A percentile compares a stretch with the other conserved stretches of the same genome.
These are phyloP conservation scores for Geotrupes spiniger DNA, from an alignment of 2,888 invertebrate species.

Conservation along the genomic window DNA sequence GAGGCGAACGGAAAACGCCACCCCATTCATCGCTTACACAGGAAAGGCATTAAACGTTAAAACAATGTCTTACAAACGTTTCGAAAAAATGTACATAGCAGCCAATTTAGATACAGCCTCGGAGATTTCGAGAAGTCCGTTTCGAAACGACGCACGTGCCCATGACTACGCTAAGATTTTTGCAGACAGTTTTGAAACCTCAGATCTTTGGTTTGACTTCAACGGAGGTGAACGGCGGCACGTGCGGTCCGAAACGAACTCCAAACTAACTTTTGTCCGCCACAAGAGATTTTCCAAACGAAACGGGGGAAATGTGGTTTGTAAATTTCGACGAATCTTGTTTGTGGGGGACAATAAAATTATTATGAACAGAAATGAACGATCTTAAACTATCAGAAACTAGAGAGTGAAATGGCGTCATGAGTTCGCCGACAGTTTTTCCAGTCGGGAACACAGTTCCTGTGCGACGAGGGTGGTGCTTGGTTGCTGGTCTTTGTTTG, in stretches of 20 bases:
- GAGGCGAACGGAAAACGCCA: background rate
- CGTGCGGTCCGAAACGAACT: background rate
- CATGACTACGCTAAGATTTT: no score
- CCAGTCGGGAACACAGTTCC: slow-evolving; percentile 55
- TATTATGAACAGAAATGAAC: background rate
- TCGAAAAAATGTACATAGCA: slow-evolving; percentile 14
- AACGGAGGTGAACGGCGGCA: no score
- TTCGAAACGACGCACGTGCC: no score
- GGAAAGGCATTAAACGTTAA: background rate
- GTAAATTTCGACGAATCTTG: background rate
- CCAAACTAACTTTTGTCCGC: background rate
- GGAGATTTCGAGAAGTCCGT: slow-evolving; percentile 14
- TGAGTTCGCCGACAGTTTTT: slow-evolving; percentile 55
- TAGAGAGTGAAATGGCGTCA: slow-evolving; percentile 51
- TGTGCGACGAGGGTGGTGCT: slow-evolving; percentile 47
- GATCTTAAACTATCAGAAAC: slow-evolving; percentile 20
- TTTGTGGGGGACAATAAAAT: background rate
- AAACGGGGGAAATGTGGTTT: no score
- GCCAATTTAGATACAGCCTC: slow-evolving; percentile 25
- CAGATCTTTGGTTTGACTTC: background rate
- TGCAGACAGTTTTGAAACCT: background rate
- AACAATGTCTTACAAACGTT: background rate
- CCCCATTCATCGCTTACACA: background rate
- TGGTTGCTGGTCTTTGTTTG: slow-evolving; percentile 17
- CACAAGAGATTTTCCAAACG: background rate